A percentile compares a stretch with the other conserved stretches of the same genome.
Conservation (phyloP, 2,113 vertebrate species). For the Emydocephalus ijimae region DNA sequence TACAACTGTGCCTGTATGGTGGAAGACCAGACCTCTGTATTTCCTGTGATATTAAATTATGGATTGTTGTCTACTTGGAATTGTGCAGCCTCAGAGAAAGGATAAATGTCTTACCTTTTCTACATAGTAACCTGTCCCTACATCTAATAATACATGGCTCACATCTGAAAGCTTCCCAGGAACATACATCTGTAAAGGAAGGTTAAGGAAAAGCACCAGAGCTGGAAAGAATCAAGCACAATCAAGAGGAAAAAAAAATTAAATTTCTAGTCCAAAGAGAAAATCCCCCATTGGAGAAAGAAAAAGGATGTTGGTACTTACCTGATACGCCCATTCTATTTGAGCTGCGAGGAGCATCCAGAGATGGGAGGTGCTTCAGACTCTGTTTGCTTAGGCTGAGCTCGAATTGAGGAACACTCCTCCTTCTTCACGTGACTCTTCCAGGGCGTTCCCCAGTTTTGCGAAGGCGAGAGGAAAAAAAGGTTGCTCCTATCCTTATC, state of each 20-base stretch:
- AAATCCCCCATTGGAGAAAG: not conserved
- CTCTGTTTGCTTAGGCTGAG: too few relatives aligned
- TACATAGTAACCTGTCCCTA: conserved; percentile 92
- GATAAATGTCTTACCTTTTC: conserved; percentile 78
- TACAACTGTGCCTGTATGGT: not conserved
- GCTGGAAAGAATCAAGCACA: not conserved
- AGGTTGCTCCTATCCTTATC: too few relatives aligned
- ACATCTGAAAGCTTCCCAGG: conserved; percentile 87
- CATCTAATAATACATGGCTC: conserved; percentile 82
- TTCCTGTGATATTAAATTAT: not conserved
- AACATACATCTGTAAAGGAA: conserved; percentile 84
- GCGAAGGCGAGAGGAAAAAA: too few relatives aligned
- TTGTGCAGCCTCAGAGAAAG: not conserved
- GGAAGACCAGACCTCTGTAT: not conserved
- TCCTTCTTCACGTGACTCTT: too few relatives aligned
- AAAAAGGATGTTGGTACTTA: too few relatives aligned
- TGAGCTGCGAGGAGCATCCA: too few relatives aligned
- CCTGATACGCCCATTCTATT: too few relatives aligned
- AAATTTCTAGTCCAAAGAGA: not conserved
- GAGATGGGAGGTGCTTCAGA: too few relatives aligned
- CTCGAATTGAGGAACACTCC: too few relatives aligned
- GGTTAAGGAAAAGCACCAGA: conserved; percentile 66
- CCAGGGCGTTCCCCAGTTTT: too few relatives aligned
- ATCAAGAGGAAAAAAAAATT: not conserved
- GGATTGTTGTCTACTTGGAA: not conserved